Percentiles rank a stretch among this genome's conserved stretches.
phyloP scores from a whole-genome alignment of 2,888 invertebrate species.

The Maniola hyperantus region DNA sequence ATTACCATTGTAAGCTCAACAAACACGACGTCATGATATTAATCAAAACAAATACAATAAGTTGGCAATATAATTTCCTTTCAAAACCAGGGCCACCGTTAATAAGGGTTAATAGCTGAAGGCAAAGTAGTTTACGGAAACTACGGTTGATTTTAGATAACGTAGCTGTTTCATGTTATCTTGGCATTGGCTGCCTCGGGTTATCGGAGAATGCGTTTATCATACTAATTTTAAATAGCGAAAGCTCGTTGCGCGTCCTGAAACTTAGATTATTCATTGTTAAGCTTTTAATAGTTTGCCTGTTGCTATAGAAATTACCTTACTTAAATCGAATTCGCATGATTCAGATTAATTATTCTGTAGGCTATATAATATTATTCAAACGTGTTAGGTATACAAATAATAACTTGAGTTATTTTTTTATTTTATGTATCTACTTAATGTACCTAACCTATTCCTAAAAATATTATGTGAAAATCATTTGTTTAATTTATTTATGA shows the following conservation, averaged over 20 bases:
- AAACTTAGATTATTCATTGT: slow-evolving; percentile 9
- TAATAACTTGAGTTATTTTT: no score
- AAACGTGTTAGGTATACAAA: no score
- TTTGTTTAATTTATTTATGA: no score
- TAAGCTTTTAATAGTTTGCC: slow-evolving; percentile 4
- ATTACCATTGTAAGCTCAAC: no score
- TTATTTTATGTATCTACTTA: no score
- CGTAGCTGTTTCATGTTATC: slow-evolving; percentile 33
- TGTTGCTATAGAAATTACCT: background rate
- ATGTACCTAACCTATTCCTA: no score
- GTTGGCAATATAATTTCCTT: slow-evolving; percentile 27
- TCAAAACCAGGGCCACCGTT: slow-evolving; percentile 31
- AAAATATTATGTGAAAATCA: no score
- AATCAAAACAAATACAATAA: background rate
- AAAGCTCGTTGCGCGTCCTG: slow-evolving; percentile 5
- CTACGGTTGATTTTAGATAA: slow-evolving; percentile 36
- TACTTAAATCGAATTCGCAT: background rate
- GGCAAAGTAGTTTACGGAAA: slow-evolving; percentile 30
- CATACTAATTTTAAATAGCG: slow-evolving; percentile 20
- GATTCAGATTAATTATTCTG: no score
- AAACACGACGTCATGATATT: slow-evolving; percentile 10
- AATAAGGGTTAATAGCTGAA: slow-evolving; percentile 37
- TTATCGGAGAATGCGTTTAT: slow-evolving; percentile 24
- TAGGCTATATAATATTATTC: no score
- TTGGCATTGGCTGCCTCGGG: slow-evolving; percentile 33